A percentile compares a stretch with the other conserved stretches of the same genome.
phyloP scores from a whole-genome alignment of 1,140 invertebrate species.

The Babylonia areolata region DNA sequence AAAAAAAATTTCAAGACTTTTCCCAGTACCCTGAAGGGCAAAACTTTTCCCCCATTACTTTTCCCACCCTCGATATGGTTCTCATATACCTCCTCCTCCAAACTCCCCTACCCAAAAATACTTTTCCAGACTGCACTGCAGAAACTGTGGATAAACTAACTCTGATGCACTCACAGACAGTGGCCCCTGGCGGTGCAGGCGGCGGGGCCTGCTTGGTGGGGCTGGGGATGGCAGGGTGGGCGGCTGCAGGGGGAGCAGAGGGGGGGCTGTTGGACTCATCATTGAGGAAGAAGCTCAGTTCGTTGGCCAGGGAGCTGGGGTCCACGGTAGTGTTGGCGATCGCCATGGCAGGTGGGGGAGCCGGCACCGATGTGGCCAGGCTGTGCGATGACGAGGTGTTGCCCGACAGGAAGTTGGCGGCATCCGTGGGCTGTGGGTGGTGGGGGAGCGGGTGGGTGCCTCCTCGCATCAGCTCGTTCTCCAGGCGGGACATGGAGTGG shows the following conservation, averaged over 20 bases:
- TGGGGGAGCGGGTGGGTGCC: no score
- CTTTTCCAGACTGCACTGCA: no score
- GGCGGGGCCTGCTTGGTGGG: conserved; percentile 65
- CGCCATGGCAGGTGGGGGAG: neutral
- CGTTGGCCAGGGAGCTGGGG: conserved; percentile 2
- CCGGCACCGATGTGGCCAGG: neutral
- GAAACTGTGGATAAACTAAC: no score
- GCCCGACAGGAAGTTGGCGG: neutral
- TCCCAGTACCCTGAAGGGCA: no score
- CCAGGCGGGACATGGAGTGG: neutral
- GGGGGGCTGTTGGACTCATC: conserved; percentile 43
- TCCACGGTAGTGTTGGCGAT: neutral
- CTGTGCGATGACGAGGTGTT: neutral
- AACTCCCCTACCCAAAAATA: no score
- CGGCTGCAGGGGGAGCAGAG: conserved; percentile 49
- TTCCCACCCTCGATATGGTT: no score
- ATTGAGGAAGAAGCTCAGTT: conserved; percentile 39
- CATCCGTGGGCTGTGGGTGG: neutral
- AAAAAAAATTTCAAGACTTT: no score
- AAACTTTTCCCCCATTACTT: no score
- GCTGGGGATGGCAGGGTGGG: conserved; percentile 63
- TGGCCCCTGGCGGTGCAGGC: conserved; percentile 68
- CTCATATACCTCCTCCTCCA: no score
- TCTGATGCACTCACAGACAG: conserved; percentile 62
- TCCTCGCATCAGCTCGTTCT: neutral